Percentiles rank a stretch among this genome's conserved stretches.
These are phyloP conservation scores for Tridacna gigas DNA, from an alignment of 2,888 invertebrate genomes.

Conservation along the genomic window DNA sequence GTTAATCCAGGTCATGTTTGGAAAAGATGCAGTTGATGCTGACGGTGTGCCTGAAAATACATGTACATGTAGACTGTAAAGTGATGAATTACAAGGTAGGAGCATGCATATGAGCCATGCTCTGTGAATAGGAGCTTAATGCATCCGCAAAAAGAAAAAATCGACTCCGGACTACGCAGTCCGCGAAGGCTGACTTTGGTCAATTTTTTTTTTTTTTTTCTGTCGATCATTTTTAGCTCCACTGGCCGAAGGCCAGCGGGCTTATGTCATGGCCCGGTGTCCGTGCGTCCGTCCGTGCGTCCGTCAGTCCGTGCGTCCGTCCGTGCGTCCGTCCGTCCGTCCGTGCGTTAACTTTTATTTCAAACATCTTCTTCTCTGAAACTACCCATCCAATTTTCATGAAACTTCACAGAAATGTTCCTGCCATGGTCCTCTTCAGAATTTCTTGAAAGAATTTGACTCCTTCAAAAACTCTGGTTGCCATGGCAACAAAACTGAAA, in stretches of 20 bases:
- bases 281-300: no score
- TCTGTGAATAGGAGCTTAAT: no score
- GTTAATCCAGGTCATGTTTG: no score
- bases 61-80: no score
- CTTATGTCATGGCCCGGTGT: not conserved
- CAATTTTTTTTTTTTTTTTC: no score
- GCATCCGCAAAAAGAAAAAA: no score
- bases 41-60: no score
- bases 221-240: slow-evolving; percentile 1
- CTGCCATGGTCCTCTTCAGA: not conserved
- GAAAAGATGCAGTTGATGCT: no score
- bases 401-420: not conserved
- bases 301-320: not conserved
- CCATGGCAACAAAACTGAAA: not conserved
- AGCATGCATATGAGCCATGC: no score
- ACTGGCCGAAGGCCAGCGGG: not conserved
- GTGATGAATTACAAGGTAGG: no score
- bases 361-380: not conserved
- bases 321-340: slow-evolving; percentile 1
- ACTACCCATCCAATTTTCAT: not conserved
- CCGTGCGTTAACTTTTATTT: not conserved
- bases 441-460: not conserved
- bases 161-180: no score
- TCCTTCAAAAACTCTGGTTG: not conserved
- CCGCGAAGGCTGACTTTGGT: no score